Evolutionary conservation across 2,888 invertebrate species (phyloP).

Genomic region (Latrodectus elegans): DNA sequence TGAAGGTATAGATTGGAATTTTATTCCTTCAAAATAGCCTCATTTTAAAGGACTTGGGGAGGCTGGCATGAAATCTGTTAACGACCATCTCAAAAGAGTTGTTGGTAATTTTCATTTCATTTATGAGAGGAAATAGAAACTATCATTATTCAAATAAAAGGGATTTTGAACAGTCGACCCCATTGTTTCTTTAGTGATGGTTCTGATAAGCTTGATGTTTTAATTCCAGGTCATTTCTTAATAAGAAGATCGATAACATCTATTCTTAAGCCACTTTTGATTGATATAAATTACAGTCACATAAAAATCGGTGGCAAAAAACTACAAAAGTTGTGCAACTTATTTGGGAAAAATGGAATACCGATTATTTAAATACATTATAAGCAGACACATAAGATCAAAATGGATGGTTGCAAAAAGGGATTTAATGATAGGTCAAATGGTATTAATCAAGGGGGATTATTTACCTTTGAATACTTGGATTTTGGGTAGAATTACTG

Average conservation of each 20-base stretch:
- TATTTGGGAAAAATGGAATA: slow-evolving; percentile 8
- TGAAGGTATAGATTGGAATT: background rate
- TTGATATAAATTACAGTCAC: background rate
- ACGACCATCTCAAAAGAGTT: background rate
- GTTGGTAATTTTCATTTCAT: background rate
- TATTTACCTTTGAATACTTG: too few species aligned
- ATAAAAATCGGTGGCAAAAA: background rate
- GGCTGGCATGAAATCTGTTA: background rate
- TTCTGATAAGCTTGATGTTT: slow-evolving; percentile 2
- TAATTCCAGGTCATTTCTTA: slow-evolving; percentile 1
- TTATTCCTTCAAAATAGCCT: too few species aligned
- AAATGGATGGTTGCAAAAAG: too few species aligned
- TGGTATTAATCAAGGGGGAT: too few species aligned
- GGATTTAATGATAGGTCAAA: too few species aligned
- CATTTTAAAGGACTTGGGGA: background rate
- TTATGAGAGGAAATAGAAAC: background rate
- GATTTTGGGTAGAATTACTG: too few species aligned
- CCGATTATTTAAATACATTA: too few species aligned
- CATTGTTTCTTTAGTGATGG: background rate
- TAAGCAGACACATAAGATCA: too few species aligned
- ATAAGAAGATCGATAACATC: background rate
- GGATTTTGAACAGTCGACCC: background rate
- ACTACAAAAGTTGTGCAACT: background rate
- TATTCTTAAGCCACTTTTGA: background rate
- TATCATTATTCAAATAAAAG: background rate